These are phyloP conservation scores for Lagopus muta DNA, from an alignment of 2,113 vertebrate genomes.

Conservation along the genomic window DNA sequence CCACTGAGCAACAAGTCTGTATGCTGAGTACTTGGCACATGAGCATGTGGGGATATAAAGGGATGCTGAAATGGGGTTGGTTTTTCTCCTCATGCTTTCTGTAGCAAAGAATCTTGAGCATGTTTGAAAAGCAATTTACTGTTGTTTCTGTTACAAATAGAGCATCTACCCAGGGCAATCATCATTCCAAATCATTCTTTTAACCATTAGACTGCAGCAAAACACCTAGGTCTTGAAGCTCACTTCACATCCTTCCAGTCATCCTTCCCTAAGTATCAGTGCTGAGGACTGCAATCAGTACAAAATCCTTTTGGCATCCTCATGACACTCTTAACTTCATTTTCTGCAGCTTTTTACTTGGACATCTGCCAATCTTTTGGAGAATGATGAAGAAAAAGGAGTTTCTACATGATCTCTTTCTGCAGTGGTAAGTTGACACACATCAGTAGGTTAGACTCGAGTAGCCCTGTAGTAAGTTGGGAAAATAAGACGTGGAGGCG, in stretches of 20 bases:
- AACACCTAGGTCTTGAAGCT: neutral
- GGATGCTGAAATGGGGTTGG: neutral
- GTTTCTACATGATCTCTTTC: constrained; percentile 64
- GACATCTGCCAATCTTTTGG: constrained; percentile 76
- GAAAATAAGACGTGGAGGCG: neutral
- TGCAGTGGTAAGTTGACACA: constrained; percentile 76
- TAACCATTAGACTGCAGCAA: neutral
- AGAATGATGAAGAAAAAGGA: constrained; percentile 52
- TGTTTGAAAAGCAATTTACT: neutral
- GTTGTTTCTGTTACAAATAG: neutral
- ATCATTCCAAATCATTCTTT: neutral
- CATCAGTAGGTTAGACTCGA: rapidly evolving
- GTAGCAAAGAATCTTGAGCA: neutral
- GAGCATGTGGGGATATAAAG: neutral
- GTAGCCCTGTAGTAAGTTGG: neutral
- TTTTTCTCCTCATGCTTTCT: neutral
- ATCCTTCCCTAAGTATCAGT: neutral
- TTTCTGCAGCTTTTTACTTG: constrained; percentile 79
- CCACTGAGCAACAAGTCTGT: neutral
- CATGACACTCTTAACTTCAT: neutral
- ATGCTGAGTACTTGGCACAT: neutral
- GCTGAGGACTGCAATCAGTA: neutral
- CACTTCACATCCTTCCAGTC: neutral
- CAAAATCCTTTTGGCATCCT: neutral
- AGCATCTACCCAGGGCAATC: neutral